Conservation (phyloP, 1,140 invertebrate species). For the Psilanteris sp. region DNA sequence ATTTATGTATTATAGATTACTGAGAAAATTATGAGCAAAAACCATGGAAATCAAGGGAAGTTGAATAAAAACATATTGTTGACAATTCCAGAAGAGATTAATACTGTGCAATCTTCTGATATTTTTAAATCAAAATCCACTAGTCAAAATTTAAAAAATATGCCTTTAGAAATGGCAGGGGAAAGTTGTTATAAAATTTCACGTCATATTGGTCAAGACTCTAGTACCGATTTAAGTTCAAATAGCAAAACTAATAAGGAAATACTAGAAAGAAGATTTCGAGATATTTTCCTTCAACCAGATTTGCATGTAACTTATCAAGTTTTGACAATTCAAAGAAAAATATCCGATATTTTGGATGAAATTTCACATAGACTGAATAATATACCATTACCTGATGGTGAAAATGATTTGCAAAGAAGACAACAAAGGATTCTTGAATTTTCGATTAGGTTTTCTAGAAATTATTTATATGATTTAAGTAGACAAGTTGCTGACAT, state of each 20-base stretch:
- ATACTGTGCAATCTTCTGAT: conserved; percentile 13
- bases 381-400: conserved; percentile 75
- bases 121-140: conserved; percentile 38
- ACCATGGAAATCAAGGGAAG: conserved; percentile 32
- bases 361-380: conserved; percentile 73
- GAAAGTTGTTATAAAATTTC: conserved; percentile 58
- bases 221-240: conserved; percentile 67
- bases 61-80: conserved; percentile 57
- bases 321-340: conserved; percentile 71
- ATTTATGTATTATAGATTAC: too few relatives aligned
- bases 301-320: conserved; percentile 70
- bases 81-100: conserved; percentile 63
- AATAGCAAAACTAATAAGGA: conserved; percentile 12
- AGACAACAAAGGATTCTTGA: conserved; percentile 73
- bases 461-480: conserved; percentile 78
- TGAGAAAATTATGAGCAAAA: too few relatives aligned
- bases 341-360: conserved; percentile 72
- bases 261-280: conserved; percentile 8
- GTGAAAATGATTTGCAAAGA: conserved; percentile 72
- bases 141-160: conserved; percentile 42
- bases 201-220: conserved; percentile 59
- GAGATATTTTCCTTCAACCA: conserved; percentile 51
- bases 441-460: conserved; percentile 75
- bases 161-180: conserved; percentile 63
- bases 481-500: conserved; percentile 72